Conservation (phyloP, 35 echinoderm and acorn worm species). For the Acanthaster planci region DNA sequence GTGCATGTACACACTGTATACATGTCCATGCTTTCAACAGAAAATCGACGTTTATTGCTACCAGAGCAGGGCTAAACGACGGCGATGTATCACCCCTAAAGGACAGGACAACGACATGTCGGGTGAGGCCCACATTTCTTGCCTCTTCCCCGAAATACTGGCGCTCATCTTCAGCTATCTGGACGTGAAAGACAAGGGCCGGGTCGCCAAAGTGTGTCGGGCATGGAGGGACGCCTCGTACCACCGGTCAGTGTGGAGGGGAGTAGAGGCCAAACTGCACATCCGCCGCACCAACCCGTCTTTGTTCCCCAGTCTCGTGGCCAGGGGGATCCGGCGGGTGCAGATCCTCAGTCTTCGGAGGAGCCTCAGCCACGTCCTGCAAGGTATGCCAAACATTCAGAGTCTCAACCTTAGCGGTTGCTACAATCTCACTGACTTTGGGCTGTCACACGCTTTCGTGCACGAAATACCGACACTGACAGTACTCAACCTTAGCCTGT, state of each 20-base stretch:
- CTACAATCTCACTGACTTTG: slow-evolving; percentile 94
- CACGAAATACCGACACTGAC: slow-evolving; percentile 80
- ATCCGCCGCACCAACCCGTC: slow-evolving; percentile 87
- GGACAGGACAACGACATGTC: slow-evolving; percentile 57
- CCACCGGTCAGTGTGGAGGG: slow-evolving; percentile 97
- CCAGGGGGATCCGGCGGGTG: slow-evolving; percentile 84
- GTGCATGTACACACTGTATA: slow-evolving; percentile 26
- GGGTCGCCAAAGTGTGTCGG: slow-evolving; percentile 93
- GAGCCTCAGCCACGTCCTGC: slow-evolving; percentile 91
- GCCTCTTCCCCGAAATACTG: slow-evolving; percentile 96
- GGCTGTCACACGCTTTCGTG: slow-evolving; percentile 87
- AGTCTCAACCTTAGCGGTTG: slow-evolving; percentile 99
- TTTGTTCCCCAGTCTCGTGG: slow-evolving; percentile 94
- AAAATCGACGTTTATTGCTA: not conserved
- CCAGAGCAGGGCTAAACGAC: not conserved
- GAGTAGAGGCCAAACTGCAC: slow-evolving; percentile 97
- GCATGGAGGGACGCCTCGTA: slow-evolving; percentile 91
- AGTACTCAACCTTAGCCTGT: slow-evolving; percentile 96
- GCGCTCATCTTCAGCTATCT: slow-evolving; percentile 98
- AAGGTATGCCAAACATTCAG: slow-evolving; percentile 95
- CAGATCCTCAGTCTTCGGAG: slow-evolving; percentile 96
- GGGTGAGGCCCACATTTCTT: slow-evolving; percentile 88
- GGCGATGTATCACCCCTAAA: slow-evolving; percentile 28
- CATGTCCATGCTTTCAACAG: not conserved
- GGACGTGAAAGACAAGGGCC: slow-evolving; percentile 94